Conservation (phyloP, 2,888 invertebrate genomes). For the Alitta virens region DNA sequence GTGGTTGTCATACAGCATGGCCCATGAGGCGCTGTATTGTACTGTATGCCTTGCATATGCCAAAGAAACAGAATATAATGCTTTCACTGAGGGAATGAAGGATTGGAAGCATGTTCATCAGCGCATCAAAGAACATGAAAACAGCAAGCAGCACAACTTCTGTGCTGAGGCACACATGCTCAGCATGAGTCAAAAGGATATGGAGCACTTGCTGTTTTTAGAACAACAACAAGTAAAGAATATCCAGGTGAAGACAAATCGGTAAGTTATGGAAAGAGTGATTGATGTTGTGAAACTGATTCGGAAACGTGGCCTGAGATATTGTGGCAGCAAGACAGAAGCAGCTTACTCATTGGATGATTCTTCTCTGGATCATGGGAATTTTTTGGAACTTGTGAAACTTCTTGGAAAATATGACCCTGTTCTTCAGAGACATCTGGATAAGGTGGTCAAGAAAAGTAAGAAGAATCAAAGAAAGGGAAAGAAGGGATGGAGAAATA, state of each 20-base stretch:
- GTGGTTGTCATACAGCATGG: too few relatives aligned
- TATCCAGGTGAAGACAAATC: not conserved
- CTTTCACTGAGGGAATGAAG: not conserved
- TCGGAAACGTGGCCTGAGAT: not conserved
- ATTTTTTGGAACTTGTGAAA: constrained; percentile 1
- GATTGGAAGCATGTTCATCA: not conserved
- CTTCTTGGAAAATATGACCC: not conserved
- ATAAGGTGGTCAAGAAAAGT: not conserved
- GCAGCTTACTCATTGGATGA: not conserved
- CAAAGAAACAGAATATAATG: not conserved
- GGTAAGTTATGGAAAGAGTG: constrained; percentile 1
- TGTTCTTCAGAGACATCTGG: not conserved
- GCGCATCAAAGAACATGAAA: not conserved
- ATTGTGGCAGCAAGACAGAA: not conserved
- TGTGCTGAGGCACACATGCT: constrained; percentile 2
- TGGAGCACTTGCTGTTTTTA: not conserved
- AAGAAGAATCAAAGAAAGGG: constrained; percentile 1
- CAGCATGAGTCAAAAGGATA: not conserved
- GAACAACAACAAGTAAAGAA: not conserved
- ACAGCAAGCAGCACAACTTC: not conserved
- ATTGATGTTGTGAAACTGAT: constrained; percentile 2
- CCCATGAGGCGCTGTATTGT: not conserved
- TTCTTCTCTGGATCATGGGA: not conserved
- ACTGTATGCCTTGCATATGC: not conserved
- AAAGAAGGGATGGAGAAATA: not conserved